Percentiles rank a stretch among this genome's conserved stretches.
These are phyloP conservation scores for Strigamia maritima DNA, from an alignment of 2,888 invertebrate genomes.

Conservation along the genomic window DNA sequence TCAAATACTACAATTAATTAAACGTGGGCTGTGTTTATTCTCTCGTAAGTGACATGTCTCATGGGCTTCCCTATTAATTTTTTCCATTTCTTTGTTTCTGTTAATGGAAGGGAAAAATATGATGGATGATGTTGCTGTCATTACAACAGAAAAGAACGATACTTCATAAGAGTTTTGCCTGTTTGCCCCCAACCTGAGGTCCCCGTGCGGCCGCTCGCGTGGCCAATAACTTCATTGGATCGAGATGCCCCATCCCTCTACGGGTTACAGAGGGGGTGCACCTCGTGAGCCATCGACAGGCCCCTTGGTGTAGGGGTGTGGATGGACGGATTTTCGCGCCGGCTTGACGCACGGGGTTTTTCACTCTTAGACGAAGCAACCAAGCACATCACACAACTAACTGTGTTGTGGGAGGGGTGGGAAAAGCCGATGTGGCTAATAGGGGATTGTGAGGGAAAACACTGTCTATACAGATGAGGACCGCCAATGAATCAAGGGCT, in stretches of 20 bases:
- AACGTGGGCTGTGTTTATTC: constrained; percentile 23
- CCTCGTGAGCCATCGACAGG: constrained; percentile 17
- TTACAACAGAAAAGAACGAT: constrained; percentile 31
- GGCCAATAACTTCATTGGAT: constrained; percentile 40
- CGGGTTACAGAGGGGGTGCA: constrained; percentile 5
- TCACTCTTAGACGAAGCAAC: neutral
- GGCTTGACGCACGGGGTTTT: constrained; percentile 7
- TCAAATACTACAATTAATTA: constrained; percentile 14
- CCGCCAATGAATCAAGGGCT: constrained; percentile 34
- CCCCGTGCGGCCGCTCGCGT: constrained; percentile 39
- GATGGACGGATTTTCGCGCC: constrained; percentile 36
- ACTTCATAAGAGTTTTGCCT: constrained; percentile 35
- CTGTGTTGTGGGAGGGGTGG: neutral
- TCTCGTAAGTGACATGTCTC: constrained; percentile 33
- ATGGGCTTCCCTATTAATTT: constrained; percentile 35
- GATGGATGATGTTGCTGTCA: constrained; percentile 38
- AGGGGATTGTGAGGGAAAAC: constrained; percentile 30
- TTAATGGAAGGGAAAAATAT: constrained; percentile 35
- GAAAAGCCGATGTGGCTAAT: constrained; percentile 25
- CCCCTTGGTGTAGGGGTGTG: constrained; percentile 27
- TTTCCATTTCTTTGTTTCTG: constrained; percentile 31
- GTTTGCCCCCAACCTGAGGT: constrained; percentile 34
- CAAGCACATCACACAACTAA: constrained; percentile 34
- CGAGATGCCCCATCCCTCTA: constrained; percentile 33
- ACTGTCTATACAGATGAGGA: constrained; percentile 36